Percentiles rank a stretch among this genome's conserved stretches.
Evolutionary conservation across 2,888 invertebrate species (phyloP).

Genomic region (Formica aserva): DNA sequence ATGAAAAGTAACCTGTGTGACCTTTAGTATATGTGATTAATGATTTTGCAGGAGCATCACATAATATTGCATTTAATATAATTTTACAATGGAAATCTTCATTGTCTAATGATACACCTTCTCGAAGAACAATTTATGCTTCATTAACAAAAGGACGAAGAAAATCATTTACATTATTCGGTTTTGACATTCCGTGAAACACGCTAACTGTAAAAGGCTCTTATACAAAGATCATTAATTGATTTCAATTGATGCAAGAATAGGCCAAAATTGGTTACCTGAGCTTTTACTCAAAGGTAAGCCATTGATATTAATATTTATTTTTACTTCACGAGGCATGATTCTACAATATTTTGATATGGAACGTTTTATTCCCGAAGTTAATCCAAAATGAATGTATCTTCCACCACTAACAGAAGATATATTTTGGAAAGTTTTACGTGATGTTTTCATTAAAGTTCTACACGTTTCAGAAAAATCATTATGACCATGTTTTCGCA

Average conservation of each 20-base stretch:
- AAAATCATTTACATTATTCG: constrained; percentile 1
- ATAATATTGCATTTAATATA: constrained; percentile 3
- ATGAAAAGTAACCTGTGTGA: constrained; percentile 1
- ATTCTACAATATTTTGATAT: constrained; percentile 10
- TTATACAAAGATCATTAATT: not conserved
- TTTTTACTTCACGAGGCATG: not conserved
- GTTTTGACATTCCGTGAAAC: not conserved
- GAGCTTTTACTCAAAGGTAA: not conserved
- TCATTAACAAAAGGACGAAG: not conserved
- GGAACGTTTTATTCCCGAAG: not conserved
- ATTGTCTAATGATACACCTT: not conserved
- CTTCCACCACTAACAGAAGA: not conserved
- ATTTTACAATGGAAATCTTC: not conserved
- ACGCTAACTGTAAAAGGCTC: not conserved
- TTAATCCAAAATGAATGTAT: constrained; percentile 6
- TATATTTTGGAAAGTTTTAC: not conserved
- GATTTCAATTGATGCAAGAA: constrained; percentile 13
- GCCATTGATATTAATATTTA: not conserved
- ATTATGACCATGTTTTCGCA: constrained; percentile 1
- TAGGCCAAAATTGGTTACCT: constrained; percentile 9
- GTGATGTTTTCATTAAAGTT: constrained; percentile 9
- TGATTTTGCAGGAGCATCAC: not conserved
- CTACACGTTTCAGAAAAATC: not conserved
- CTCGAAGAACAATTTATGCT: not conserved
- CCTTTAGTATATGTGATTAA: not conserved